Evolutionary conservation across 2,113 vertebrate species (phyloP).

Genomic region (Aldabrachelys gigantea): DNA sequence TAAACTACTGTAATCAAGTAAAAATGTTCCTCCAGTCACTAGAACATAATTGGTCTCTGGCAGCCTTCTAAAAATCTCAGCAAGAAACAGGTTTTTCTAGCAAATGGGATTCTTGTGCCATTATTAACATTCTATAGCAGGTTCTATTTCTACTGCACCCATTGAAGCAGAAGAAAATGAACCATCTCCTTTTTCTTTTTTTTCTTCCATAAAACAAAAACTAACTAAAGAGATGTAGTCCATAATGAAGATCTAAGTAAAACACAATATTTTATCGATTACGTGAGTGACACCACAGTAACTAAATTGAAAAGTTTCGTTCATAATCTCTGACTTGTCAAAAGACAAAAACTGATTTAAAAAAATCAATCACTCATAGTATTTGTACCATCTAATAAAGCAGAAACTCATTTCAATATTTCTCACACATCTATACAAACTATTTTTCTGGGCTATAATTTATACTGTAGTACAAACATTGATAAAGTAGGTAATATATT

Average conservation of each 20-base stretch:
- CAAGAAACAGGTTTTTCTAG: background rate
- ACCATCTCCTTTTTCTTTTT: background rate
- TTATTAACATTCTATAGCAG: constrained; percentile 13
- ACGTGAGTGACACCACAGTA: constrained; percentile 5
- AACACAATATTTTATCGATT: constrained; percentile 30
- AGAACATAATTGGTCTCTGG: background rate
- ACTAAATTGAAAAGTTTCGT: constrained; percentile 44
- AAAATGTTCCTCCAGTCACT: background rate
- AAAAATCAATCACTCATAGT: constrained; percentile 40
- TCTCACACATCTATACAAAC: constrained; percentile 6
- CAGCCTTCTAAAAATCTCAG: background rate
- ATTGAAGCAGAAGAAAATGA: constrained; percentile 1
- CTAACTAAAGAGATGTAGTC: background rate
- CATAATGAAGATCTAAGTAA: background rate
- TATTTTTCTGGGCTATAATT: constrained; percentile 48
- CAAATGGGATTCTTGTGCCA: background rate
- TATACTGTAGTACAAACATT: constrained; percentile 22
- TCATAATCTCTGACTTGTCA: constrained; percentile 6
- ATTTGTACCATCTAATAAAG: constrained; percentile 47
- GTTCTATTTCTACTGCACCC: constrained; percentile 15
- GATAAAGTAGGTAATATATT: constrained; percentile 60
- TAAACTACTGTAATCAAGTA: background rate
- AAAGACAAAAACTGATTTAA: constrained; percentile 38
- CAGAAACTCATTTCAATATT: constrained; percentile 44
- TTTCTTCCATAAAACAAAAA: background rate